Evolutionary conservation across 2,113 vertebrate species (phyloP), one percentile per base, ranked within the genome.

Genomic region (Anarhynchus alexandrinus): DNA sequence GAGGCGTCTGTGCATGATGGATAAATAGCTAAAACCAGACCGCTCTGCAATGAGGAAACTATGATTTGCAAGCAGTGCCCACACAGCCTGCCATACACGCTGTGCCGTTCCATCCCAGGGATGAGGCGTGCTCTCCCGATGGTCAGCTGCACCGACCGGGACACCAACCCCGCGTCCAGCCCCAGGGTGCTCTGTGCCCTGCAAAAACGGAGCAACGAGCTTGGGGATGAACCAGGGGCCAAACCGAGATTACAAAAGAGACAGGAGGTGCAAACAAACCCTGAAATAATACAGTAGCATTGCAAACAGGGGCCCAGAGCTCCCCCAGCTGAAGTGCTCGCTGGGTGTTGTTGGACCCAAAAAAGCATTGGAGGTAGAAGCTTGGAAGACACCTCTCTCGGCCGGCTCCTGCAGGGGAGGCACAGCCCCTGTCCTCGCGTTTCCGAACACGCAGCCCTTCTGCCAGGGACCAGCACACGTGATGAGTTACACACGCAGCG

Each of bases 281-380:
- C 25, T 32, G 10, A 74, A 67, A 74, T 43, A 30, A 29, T 4
- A 4, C 11, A 23, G 26, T 9, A 72, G 57, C 10, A 0, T 18
- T 62, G 52, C 52, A 61, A 91, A 45, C 21, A 43, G 65, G 0
- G 1, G 27, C 43, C 36, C 66, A 70, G 73, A 91, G 32, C 51
- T 82, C 54, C 54, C 30, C 23, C 17, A 62, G 30, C 29, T 1
- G 3, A 55, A 43, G 22, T 4, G 1, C 30, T 57, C 0, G 0
- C 5, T n/a, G 30, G 19, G 10, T 38, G n/a, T 21, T n/a, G 54
- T 10, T 6, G 1, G 8, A 65, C 34, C 40, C 86, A 47, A 62
- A 76, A 64, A 49, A 59, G 2, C 62, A 1, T 2, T 5, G 66
- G 55, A 25, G 49, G 82, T 20, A 47, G 54, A 34, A 38, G 25